Percentiles rank a stretch among this genome's conserved stretches.
These are phyloP conservation scores for Semaprochilodus insignis DNA, from an alignment of 2,797 vertebrate species.

Conservation along the genomic window DNA sequence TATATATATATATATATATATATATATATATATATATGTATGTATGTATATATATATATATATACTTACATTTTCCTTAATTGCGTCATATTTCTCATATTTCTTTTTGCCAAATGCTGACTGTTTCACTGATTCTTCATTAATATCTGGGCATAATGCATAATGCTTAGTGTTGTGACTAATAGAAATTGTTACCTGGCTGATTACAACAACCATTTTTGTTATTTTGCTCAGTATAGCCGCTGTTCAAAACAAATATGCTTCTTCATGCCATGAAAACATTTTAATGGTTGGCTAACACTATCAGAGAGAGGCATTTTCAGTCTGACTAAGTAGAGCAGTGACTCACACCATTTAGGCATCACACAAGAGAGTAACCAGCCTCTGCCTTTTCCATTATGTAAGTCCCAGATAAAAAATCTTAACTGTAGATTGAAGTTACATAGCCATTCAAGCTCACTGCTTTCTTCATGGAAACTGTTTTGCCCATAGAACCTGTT, in stretches of 20 bases:
- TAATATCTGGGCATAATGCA: neutral
- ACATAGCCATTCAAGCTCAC: slow-evolving; percentile 31
- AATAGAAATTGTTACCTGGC: neutral
- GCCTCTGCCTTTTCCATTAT: neutral
- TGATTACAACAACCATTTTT: slow-evolving; percentile 6
- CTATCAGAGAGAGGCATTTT: neutral
- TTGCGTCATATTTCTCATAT: neutral
- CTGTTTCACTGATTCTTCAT: neutral
- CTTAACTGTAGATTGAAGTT: slow-evolving; percentile 19
- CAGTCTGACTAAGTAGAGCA: neutral
- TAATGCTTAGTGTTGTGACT: neutral
- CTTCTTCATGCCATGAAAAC: neutral
- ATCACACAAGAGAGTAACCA: neutral
- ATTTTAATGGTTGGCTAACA: neutral
- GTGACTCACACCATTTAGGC: neutral
- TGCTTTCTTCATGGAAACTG: slow-evolving; percentile 1
- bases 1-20: too few species aligned
- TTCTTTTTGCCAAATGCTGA: neutral
- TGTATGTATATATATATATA: too few species aligned
- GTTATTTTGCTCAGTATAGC: neutral
- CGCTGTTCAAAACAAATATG: neutral
- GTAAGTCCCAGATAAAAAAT: neutral
- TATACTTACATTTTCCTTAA: neutral
- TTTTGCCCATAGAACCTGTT: neutral
- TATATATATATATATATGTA: too few species aligned